Evolutionary conservation across 2,797 vertebrate genomes (phyloP).

Genomic region (Cephalopachus bancanus): DNA sequence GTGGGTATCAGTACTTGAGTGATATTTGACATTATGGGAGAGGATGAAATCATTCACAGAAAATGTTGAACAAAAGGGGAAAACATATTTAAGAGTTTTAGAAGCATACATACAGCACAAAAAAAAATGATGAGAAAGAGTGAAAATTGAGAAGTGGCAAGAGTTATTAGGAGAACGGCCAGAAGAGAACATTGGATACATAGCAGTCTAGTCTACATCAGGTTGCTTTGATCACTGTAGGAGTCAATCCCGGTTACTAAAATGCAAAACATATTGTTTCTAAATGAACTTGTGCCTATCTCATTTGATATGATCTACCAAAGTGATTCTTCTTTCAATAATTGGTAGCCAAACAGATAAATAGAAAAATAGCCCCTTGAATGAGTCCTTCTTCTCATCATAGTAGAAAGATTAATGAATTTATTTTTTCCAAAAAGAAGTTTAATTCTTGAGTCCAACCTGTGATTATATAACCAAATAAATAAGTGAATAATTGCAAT

Average conservation of each 20-base stretch:
- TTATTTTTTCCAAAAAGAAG: not conserved
- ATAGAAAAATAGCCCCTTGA: constrained; percentile 1
- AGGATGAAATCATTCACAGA: not conserved
- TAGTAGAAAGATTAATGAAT: not conserved
- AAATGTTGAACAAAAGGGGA: not conserved
- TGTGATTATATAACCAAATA: not conserved
- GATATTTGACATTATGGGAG: not conserved
- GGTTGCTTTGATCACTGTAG: not conserved
- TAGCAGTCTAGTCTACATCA: not conserved
- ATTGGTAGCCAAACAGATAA: not conserved
- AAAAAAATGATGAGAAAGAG: not conserved
- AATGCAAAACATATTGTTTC: not conserved
- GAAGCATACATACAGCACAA: not conserved
- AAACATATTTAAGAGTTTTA: not conserved
- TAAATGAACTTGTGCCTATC: not conserved
- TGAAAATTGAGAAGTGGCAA: not conserved
- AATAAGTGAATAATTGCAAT: constrained; percentile 45
- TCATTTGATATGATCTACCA: not conserved
- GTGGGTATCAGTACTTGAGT: not conserved
- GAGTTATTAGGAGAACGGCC: not conserved
- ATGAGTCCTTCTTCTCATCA: not conserved
- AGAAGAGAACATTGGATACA: not conserved
- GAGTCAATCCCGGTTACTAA: not conserved
- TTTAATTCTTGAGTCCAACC: not conserved
- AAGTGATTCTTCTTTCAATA: not conserved